Conservation (phyloP, 2,888 invertebrate species). For the Macaria notata region DNA sequence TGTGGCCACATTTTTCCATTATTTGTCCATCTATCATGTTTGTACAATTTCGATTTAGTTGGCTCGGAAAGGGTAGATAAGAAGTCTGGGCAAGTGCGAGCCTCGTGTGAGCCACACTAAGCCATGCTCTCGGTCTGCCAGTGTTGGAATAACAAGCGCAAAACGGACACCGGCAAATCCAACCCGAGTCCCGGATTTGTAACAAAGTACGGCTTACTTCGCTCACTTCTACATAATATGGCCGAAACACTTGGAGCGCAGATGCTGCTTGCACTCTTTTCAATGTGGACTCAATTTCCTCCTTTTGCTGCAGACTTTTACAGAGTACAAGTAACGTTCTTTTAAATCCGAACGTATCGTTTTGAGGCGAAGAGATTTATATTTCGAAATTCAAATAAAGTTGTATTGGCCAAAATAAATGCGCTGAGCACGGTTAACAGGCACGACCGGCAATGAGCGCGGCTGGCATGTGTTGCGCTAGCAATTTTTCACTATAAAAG, state of each 20-base stretch:
- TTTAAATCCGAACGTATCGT: not conserved
- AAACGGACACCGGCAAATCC: conserved; percentile 73
- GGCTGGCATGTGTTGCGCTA: conserved; percentile 29
- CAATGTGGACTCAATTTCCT: conserved; percentile 59
- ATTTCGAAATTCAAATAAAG: conserved; percentile 4
- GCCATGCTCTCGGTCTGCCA: conserved; percentile 49
- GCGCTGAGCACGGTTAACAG: conserved; percentile 18
- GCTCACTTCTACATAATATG: conserved; percentile 66
- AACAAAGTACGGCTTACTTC: conserved; percentile 69
- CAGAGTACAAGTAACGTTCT: conserved; percentile 19
- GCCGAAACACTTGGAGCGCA: conserved; percentile 58
- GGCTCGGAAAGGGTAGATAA: conserved; percentile 19
- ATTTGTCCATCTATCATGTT: conserved; percentile 20
- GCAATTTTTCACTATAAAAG: conserved; percentile 47
- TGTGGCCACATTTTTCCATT: conserved; percentile 29
- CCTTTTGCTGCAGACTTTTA: conserved; percentile 32
- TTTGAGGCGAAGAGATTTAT: conserved; percentile 3
- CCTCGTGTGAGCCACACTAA: conserved; percentile 44
- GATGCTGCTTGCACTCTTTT: conserved; percentile 59
- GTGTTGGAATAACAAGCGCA: conserved; percentile 69
- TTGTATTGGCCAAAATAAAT: conserved; percentile 18
- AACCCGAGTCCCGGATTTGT: conserved; percentile 71
- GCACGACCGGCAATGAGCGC: conserved; percentile 14
- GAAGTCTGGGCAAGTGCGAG: conserved; percentile 19
- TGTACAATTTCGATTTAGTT: conserved; percentile 23